phyloP scores from a whole-genome alignment of 2,113 vertebrate genomes.

The Pagrus major region DNA sequence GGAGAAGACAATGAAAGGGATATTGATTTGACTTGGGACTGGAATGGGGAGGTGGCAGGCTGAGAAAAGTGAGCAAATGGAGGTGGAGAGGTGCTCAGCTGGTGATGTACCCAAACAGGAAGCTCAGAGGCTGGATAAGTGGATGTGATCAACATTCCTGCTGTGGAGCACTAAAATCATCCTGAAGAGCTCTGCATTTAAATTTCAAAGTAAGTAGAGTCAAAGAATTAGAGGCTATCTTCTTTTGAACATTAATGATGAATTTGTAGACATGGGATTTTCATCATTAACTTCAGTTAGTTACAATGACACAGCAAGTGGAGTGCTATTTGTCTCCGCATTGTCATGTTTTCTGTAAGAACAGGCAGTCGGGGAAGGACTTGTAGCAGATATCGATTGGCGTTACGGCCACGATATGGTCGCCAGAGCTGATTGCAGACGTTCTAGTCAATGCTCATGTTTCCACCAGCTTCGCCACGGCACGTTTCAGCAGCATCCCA shows the following conservation, averaged over 20 bases:
- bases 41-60: conserved; percentile 13
- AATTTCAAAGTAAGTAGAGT: neutral
- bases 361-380: too few relatives aligned
- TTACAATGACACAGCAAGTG: too few relatives aligned
- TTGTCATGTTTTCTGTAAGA: too few relatives aligned
- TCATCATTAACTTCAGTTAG: too few relatives aligned
- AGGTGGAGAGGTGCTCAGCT: conserved; percentile 37
- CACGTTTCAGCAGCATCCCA: too few relatives aligned
- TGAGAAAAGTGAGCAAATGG: conserved; percentile 42
- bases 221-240: neutral
- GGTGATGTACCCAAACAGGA: conserved; percentile 42
- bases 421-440: too few relatives aligned
- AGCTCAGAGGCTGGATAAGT: conserved; percentile 25
- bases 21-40: conserved; percentile 62
- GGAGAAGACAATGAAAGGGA: conserved; percentile 35
- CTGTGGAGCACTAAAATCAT: neutral
- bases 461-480: too few relatives aligned
- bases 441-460: too few relatives aligned
- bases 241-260: neutral
- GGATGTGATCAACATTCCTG: conserved; percentile 37
- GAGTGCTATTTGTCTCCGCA: too few relatives aligned
- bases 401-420: too few relatives aligned
- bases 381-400: too few relatives aligned
- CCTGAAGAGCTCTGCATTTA: neutral
- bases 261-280: neutral